Base-by-base conservation (phyloP, 2,888 invertebrate genomes). In the Acheta domesticus region DNA sequence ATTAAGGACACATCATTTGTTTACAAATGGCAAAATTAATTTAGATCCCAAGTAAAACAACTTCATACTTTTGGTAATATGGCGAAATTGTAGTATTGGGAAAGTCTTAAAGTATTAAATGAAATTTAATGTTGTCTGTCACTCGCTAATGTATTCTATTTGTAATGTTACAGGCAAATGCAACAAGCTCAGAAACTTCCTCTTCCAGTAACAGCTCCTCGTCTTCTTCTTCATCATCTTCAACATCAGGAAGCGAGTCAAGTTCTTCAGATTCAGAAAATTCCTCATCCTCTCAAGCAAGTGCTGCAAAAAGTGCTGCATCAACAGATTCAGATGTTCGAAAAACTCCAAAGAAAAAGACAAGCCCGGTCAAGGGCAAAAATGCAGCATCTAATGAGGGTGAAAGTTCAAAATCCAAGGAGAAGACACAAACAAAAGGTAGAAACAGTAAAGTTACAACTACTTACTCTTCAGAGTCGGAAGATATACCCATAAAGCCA, bases 391-490 rank as follows among this genome's bases (percentile, higher is more conserved):
- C 84, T n/a, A 76, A 77, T 76, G 82, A 82, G 14, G 49, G 77
- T 80, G 80, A 83, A 84, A 77, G 80, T 78, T 16, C 84, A 84
- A 83, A 86, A 83, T 23, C 76, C 79, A 76, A 83, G 82, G 81
- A 83, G 82, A 79, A 82, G 73, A 80, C 84, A 76, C 80, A 81
- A 79, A 76, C 76, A 20, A 84, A 83, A 80, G 75, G 81, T 76
- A 82, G 82, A 77, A 73, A 76, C 78, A 81, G 80, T 50, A 89
- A 88, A 83, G 87, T 87, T n/a, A 88, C 86, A 14, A 86, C 83
- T 19, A 82, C 88, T 20, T 90, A 90, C 77, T 91, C 91, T 2
- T 92, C 91, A 82, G 92, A 92, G 81, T 83, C 84, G 8, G 92
- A 91, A 82, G 91, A 91, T 48, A 84, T 86, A 12, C 87, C 84